These are phyloP conservation scores for Antechinus stuartii DNA, from an alignment of 2,113 vertebrate species.

Conservation along the genomic window DNA sequence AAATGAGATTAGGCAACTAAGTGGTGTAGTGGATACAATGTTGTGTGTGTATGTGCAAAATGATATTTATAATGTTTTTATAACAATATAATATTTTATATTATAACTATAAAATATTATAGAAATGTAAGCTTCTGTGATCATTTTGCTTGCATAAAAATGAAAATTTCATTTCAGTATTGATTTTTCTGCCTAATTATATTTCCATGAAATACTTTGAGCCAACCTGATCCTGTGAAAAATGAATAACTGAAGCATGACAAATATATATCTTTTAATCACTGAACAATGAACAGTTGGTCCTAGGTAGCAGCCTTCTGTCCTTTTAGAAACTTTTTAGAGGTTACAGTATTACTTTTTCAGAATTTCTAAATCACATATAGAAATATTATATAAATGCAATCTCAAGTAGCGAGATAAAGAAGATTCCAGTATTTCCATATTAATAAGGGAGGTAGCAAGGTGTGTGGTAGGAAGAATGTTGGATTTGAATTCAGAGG, in stretches of 20 bases:
- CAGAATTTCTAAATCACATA: not conserved
- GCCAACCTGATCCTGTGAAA: slow-evolving; percentile 33
- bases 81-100: too few species aligned
- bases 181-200: not conserved
- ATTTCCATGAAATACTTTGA: not conserved
- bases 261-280: slow-evolving; percentile 71
- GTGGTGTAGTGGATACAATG: not conserved
- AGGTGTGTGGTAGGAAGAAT: not conserved
- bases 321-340: not conserved
- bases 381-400: not conserved
- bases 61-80: not conserved
- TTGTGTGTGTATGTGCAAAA: too few species aligned
- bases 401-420: not conserved
- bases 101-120: not conserved
- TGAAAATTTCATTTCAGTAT: not conserved
- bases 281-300: slow-evolving; percentile 57
- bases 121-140: not conserved
- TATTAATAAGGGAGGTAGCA: not conserved
- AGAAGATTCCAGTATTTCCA: not conserved
- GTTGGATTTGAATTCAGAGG: not conserved
- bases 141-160: not conserved
- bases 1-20: not conserved
- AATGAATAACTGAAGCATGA: slow-evolving; percentile 62
- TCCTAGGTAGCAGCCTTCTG: not conserved
- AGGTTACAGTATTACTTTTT: not conserved